A percentile compares a stretch with the other conserved stretches of the same genome.
These are phyloP conservation scores for Ranitomeya imitator DNA, from an alignment of 2,113 vertebrate species.

Conservation along the genomic window DNA sequence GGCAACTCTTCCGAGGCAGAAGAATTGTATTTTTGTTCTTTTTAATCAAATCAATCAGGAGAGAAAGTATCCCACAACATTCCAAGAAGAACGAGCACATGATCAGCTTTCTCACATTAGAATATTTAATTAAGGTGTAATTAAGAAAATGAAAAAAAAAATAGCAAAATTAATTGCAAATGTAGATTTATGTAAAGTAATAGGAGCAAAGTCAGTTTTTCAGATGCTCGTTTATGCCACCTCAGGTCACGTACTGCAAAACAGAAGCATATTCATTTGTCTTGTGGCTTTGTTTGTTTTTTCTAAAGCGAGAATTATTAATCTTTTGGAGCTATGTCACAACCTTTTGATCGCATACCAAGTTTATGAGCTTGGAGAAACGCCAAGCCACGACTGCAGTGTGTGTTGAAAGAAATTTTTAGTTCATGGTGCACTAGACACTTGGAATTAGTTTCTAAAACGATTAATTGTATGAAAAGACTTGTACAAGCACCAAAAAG, in stretches of 20 bases:
- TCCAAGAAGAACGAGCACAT: conserved; percentile 20
- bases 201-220: conserved; percentile 33
- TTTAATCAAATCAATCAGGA: conserved; percentile 41
- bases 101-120: conserved; percentile 1
- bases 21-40: conserved; percentile 38
- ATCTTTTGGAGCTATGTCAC: conserved; percentile 57
- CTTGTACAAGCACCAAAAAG: conserved; percentile 28
- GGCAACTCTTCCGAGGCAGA: conserved; percentile 43
- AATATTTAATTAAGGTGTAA: conserved; percentile 47
- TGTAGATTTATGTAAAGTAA: conserved; percentile 48
- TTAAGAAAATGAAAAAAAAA: conserved; percentile 37
- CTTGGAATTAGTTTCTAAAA: conserved; percentile 51
- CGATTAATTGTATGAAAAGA: conserved; percentile 30
- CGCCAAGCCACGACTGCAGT: conserved; percentile 47
- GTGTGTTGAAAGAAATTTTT: conserved; percentile 44
- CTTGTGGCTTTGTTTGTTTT: conserved; percentile 56
- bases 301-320: conserved; percentile 56
- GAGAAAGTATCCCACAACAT: conserved; percentile 10
- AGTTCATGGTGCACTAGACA: conserved; percentile 54
- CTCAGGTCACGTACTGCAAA: conserved; percentile 35
- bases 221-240: conserved; percentile 43
- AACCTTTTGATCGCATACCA: conserved; percentile 58
- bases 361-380: conserved; percentile 57
- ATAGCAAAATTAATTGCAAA: conserved; percentile 36
- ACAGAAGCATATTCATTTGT: conserved; percentile 55